A percentile compares a stretch with the other conserved stretches of the same genome.
Evolutionary conservation across 2,113 vertebrate species (phyloP).

Genomic region (Hippocampus barbouri): DNA sequence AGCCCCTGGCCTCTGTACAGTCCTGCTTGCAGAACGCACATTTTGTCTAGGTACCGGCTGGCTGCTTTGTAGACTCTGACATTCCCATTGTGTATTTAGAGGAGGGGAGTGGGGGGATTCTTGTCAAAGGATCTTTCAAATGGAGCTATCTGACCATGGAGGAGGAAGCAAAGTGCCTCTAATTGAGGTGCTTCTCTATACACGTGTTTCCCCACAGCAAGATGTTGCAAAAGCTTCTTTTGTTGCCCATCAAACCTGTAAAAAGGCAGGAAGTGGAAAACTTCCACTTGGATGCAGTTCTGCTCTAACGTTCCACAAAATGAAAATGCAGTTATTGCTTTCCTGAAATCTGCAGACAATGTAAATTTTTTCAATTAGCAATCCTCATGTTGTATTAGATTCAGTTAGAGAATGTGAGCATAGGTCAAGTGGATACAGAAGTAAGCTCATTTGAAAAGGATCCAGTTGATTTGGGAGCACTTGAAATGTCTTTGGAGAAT

Average conservation of each 20-base stretch:
- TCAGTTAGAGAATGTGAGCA: not conserved
- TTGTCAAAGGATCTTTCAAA: slow-evolving; percentile 58
- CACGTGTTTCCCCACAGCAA: slow-evolving; percentile 12
- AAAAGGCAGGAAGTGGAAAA: not conserved
- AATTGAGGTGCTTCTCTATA: slow-evolving; percentile 41
- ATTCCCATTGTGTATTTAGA: slow-evolving; percentile 65
- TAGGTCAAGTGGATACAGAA: slow-evolving; percentile 21
- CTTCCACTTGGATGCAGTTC: not conserved
- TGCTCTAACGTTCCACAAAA: not conserved
- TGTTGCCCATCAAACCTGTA: slow-evolving; percentile 1
- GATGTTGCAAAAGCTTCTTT: slow-evolving; percentile 10
- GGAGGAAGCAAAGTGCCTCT: slow-evolving; percentile 44
- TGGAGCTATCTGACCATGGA: slow-evolving; percentile 44
- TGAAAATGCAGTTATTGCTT: not conserved
- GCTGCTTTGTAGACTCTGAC: slow-evolving; percentile 63
- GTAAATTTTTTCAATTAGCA: not conserved
- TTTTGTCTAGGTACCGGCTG: slow-evolving; percentile 66
- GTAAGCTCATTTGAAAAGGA: slow-evolving; percentile 32
- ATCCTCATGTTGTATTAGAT: not conserved
- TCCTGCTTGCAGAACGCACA: slow-evolving; percentile 36
- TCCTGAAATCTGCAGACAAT: not conserved
- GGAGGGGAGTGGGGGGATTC: slow-evolving; percentile 22
- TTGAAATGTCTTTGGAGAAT: slow-evolving; percentile 27
- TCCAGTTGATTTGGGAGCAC: slow-evolving; percentile 24
- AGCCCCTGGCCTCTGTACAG: slow-evolving; percentile 32